Conservation (phyloP, 2,888 invertebrate genomes). For the Drosophila subsilvestris region DNA sequence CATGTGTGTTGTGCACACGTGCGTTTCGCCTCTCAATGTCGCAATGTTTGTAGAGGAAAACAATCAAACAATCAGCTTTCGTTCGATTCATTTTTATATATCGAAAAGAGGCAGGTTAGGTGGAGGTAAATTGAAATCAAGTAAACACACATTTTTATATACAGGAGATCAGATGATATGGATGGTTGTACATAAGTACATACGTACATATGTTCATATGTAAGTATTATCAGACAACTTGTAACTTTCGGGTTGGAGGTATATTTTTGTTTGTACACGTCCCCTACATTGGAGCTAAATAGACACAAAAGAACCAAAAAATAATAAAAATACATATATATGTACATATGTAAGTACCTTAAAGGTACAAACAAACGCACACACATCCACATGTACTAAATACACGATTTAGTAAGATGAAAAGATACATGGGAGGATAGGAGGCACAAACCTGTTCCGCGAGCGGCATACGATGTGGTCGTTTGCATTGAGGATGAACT, state of each 20-base stretch:
- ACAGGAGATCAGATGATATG: neutral
- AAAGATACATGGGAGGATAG: slow-evolving; percentile 7
- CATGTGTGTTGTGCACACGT: slow-evolving; percentile 23
- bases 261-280: slow-evolving; percentile 21
- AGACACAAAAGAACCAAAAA: slow-evolving; percentile 3
- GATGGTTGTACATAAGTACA: neutral
- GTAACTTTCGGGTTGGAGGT: neutral
- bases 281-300: neutral
- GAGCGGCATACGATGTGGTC: slow-evolving; percentile 69
- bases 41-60: slow-evolving; percentile 29
- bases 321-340: slow-evolving; percentile 1
- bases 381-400: neutral
- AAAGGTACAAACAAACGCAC: neutral
- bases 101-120: slow-evolving; percentile 1
- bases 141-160: slow-evolving; percentile 6
- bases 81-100: neutral
- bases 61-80: neutral
- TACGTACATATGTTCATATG: slow-evolving; percentile 1
- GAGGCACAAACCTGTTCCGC: slow-evolving; percentile 81
- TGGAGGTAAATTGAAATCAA: slow-evolving; percentile 9
- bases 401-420: slow-evolving; percentile 16
- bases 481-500: slow-evolving; percentile 70
- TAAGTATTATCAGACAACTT: slow-evolving; percentile 1
- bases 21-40: slow-evolving; percentile 37
- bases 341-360: neutral